Conservation (phyloP, 2,797 vertebrate species). For the Acrossocheilus fasciatus region DNA sequence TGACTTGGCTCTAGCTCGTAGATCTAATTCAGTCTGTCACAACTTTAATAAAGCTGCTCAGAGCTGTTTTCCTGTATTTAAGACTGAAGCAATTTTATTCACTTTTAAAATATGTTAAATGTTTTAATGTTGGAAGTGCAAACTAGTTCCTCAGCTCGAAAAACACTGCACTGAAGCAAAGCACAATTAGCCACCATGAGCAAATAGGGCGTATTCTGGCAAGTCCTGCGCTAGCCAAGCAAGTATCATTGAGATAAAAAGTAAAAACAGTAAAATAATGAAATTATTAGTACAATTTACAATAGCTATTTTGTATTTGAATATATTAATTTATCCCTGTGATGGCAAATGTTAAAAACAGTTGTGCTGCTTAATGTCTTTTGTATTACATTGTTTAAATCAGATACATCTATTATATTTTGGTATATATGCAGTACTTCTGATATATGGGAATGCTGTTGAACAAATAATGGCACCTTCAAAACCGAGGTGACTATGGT, state of each 20-base stretch:
- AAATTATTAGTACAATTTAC: no score
- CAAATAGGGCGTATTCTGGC: neutral
- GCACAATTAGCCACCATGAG: neutral
- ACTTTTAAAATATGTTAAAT: neutral
- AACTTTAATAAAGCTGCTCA: slow-evolving; percentile 23
- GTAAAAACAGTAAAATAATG: no score
- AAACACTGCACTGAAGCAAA: neutral
- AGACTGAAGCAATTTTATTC: neutral
- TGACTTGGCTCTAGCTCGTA: slow-evolving; percentile 30
- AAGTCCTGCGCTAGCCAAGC: neutral
- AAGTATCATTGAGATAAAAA: neutral
- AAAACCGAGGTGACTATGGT: neutral
- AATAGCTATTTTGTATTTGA: no score
- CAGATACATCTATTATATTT: neutral
- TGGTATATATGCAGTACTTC: neutral
- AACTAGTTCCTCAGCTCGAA: neutral
- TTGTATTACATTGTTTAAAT: no score
- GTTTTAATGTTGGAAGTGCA: neutral
- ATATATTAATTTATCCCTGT: neutral
- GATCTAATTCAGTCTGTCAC: slow-evolving; percentile 36
- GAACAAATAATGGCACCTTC: neutral
- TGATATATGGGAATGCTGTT: neutral
- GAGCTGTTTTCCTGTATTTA: neutral
- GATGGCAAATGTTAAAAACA: neutral
- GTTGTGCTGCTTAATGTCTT: no score